Evolutionary conservation across 1,140 invertebrate species (phyloP), one percentile per base, ranked within the genome.

Genomic region (Drepana arcuata): DNA sequence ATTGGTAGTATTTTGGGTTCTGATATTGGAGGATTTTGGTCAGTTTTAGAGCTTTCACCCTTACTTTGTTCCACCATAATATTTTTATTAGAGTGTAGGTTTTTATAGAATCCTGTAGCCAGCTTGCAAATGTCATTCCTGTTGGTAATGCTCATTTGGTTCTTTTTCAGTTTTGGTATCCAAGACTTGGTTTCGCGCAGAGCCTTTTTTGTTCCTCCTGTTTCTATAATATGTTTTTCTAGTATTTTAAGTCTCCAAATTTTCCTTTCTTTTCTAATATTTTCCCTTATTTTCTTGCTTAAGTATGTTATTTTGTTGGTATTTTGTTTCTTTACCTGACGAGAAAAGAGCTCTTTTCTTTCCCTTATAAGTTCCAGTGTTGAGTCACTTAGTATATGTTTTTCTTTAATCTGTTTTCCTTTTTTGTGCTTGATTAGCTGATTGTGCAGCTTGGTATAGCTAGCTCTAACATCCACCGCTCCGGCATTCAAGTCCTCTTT

Each of bases 181-280:
- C 31, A 41, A 29, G 28, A 25, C 11, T 41, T 41, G 27, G 25
- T 28, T 34, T 41, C 31, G 35, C 33, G 33, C 3, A 43, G 23
- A 31, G 34, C 41, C 32, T 43, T 43, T 36, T 34, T 43, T 21
- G 28, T 43, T 35, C 23, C 26, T 35, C 32, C 33, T 35, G 33
- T 36, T 13, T 12, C 32, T 16, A 14, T 9, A 5, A 21, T 21
- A 21, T 21, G 18, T 21, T 21, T 14, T 15, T 29, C 16, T 11
- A 27, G 37, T 21, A 11, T 39, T 29, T 31, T n/a, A n/a, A n/a
- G 21, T 10, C 34, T 33, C 28, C 18, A 33, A 14, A 14, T 14
- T 33, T 32, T 41, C 21, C 38, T 26, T 13, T 41, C 38, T 12
- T 26, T 41, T 41, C 14, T 34, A 2, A 41, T 33, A 16, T 30